Base-by-base conservation (phyloP, 2,888 invertebrate genomes). In the Acanthopleura granulata region DNA sequence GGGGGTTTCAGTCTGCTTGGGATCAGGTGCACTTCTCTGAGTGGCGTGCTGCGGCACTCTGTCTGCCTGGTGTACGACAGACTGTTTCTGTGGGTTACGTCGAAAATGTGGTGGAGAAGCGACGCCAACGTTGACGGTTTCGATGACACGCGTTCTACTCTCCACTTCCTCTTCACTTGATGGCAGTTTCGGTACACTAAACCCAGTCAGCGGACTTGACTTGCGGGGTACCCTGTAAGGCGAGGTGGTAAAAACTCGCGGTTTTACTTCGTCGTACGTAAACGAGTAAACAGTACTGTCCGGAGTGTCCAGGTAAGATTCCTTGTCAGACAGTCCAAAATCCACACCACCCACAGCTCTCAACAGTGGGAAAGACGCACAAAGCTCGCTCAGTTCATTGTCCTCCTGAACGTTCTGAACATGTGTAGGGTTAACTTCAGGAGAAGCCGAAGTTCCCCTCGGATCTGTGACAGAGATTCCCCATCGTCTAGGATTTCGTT, bases 41-140 rank as follows among this genome's bases (percentile, higher is more conserved):
- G 40, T 9, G 4, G 40, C 3, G 40, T 9, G 40, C 3, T 6
- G 40, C 3, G 40, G 4, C 12, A 12, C 57, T n/a, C 22, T n/a
- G 18, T 57, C 57, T 6, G 6, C 18, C 57, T 57, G 3, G n/a
- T n/a, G 4, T 6, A 57, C 4, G 57, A 12, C 57, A 22, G 57
- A 4, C 12, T 57, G 18, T 57, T 57, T 18, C n/a, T 3, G 18
- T 22, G 22, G 22, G 57, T 57, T 57, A 22, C 25, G 66, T 18
- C 66, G 66, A 66, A 6, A 27, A 27, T 25, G 66, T 66, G 66
- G 22, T 16, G 66, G 66, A 22, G 29, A 66, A 1, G 66, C 66
- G 22, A 27, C 66, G 16, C 66, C 66, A 6, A 66, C 66, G 25
- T 66, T 66, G 22, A 66, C 66, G 25, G 66, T 66, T 66, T 66